Base-by-base conservation (phyloP, 2,888 invertebrate species). In the Sinodicranocentrus sp. region DNA sequence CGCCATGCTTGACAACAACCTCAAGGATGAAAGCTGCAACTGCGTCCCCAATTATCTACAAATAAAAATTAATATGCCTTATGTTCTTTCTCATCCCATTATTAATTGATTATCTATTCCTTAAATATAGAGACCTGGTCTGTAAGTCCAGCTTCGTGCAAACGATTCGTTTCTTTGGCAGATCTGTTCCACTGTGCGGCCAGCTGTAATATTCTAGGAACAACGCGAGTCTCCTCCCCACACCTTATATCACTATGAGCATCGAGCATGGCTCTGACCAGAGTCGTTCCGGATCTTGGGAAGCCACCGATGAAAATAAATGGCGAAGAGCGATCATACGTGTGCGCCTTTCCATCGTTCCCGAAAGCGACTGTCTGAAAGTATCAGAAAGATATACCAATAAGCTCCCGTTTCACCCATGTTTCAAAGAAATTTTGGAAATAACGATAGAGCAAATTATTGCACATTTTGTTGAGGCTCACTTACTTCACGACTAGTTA, bases 241-340 rank as follows among this genome's bases (percentile, higher is more conserved):
- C 98, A 98, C 91, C 95, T 94, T 70, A 89, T 88, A 78, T 88
- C 88, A 43, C 68, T 71, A 76, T 99, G 98, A 86, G 98, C 98
- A 92, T 99, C 99, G 89, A 99, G 92, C 97, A 99, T 97, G 87
- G 98, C 98, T 89, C 99, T 93, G 95, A 98, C 97, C 89, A 99
- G 93, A 85, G 99, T 99, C 59, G 98, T 99, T 75, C 98, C 99
- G 70, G 98, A 98, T 89, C 98, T 94, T 79, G 99, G 99, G 90
- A 99, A 97, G 86, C 99, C 99, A 82, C 98, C 98, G 91, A 99
- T 97, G 92, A 98, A 98, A 91, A 98, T 96, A 89, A 98, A 93
- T 89, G 98, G 98, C 95, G 97, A 96, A 89, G 95, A 94, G 89
- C 97, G 93, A 90, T 96, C 95, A 91, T 96, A 96, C 83, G 93